phyloP scores from a whole-genome alignment of 1,140 invertebrate species.

The Aporrectodea caliginosa region DNA sequence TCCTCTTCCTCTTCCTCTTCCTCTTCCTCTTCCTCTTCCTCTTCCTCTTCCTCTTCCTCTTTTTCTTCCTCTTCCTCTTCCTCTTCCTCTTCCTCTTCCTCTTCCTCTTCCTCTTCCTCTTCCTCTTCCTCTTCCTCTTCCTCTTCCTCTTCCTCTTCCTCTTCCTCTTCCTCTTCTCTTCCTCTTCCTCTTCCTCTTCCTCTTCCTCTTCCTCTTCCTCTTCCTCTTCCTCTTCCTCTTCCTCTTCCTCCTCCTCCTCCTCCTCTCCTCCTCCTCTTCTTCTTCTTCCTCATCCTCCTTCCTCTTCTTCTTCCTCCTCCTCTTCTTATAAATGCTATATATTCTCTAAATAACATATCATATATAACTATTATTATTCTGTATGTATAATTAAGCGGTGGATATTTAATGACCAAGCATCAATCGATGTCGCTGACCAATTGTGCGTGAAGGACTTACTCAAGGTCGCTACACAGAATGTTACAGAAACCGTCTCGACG shows the following conservation, averaged over 20 bases:
- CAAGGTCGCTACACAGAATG: too few relatives aligned
- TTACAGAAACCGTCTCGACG: too few relatives aligned
- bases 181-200: not conserved
- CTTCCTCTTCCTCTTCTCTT: not conserved
- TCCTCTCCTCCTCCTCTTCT: not conserved
- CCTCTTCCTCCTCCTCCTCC: not conserved
- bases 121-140: not conserved
- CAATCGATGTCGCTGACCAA: too few relatives aligned
- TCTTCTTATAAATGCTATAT: not conserved
- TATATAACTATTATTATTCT: too few relatives aligned
- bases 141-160: not conserved
- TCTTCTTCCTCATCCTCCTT: not conserved
- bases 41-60: not conserved
- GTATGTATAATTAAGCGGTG: too few relatives aligned
- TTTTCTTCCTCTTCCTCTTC: slow-evolving; percentile 11
- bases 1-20: too few relatives aligned
- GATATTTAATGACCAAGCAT: too few relatives aligned
- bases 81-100: slow-evolving; percentile 5
- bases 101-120: not conserved
- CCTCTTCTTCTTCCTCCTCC: not conserved
- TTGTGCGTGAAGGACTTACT: too few relatives aligned
- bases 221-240: not conserved
- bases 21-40: slow-evolving; percentile 1
- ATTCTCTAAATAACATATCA: too few relatives aligned
- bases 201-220: not conserved